Conservation (phyloP, 2,888 invertebrate species). For the Liodrosophila aerea region DNA sequence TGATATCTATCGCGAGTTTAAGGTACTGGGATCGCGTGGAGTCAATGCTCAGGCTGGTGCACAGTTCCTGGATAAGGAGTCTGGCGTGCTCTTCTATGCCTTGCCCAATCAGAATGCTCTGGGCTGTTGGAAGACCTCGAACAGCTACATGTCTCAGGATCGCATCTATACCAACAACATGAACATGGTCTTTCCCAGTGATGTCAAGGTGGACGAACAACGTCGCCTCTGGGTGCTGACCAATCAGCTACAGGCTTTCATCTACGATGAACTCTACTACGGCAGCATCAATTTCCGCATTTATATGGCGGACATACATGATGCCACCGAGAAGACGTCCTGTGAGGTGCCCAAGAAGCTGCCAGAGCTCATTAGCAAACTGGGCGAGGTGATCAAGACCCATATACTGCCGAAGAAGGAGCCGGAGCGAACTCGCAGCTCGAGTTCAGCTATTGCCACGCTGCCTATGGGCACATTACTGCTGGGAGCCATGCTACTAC, state of each 20-base stretch:
- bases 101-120: slow-evolving; percentile 89
- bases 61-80: slow-evolving; percentile 87
- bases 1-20: slow-evolving; percentile 86
- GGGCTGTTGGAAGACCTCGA: slow-evolving; percentile 90
- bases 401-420: slow-evolving; percentile 29
- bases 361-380: slow-evolving; percentile 84
- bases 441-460: slow-evolving; percentile 6
- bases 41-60: slow-evolving; percentile 89
- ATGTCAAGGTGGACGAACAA: slow-evolving; percentile 89
- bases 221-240: slow-evolving; percentile 89
- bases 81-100: slow-evolving; percentile 89
- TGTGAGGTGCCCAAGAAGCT: slow-evolving; percentile 86
- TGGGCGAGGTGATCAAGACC: slow-evolving; percentile 84
- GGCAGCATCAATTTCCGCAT: slow-evolving; percentile 88
- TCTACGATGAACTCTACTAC: slow-evolving; percentile 86
- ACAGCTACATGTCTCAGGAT: slow-evolving; percentile 87
- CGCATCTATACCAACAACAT: slow-evolving; percentile 88
- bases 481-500: slow-evolving; percentile 16
- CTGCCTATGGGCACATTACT: slow-evolving; percentile 21
- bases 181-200: slow-evolving; percentile 90
- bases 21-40: slow-evolving; percentile 87
- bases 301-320: slow-evolving; percentile 86
- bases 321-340: slow-evolving; percentile 88
- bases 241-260: slow-evolving; percentile 88
- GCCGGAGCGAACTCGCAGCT: slow-evolving; percentile 10